Evolutionary conservation across 2,888 invertebrate genomes (phyloP), one percentile per base, ranked within the genome.

Genomic region (Spilosoma lubricipeda): DNA sequence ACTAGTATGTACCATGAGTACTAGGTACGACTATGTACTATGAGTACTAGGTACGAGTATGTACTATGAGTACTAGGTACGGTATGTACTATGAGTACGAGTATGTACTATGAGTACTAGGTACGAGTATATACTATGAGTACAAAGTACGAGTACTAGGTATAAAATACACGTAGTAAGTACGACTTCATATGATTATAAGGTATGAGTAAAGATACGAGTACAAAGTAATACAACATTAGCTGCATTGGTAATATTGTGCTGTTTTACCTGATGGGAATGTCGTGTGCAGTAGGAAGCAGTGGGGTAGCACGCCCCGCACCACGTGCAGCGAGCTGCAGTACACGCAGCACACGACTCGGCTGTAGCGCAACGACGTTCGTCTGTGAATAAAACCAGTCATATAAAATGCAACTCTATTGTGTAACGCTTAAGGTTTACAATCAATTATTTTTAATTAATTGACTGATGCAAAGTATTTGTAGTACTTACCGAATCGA

Each of bases 301-400:
- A 3, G 90, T 81, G 1, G 91, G 81, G 74, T 90, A 84, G 81
- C 95, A 95, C 0, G 88, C 87, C 39, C 94, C 95, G 86, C 95
- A 95, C 95, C 95, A 95, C n/a, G 92, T 92, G 79, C 95, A 95
- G 20, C 92, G 90, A 0, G 93, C 93, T 3, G 93, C 93, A n/a
- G 92, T 87, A 79, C 95, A 95, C 73, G 94, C 92, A 27, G 89
- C 90, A 79, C 95, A 95, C 73, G 91, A 91, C 80, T 87, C 90
- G 56, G 93, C 93, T 0, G 81, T 27, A 9, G 76, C 75, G 72
- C 95, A 95, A 0, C 90, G 87, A 0, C 86, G 85, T 77, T 92
- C 92, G 65, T 94, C 94, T 94, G 84, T 0, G 18, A 15, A 45
- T 23, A 18, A 33, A 18, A 33, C 27, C 27, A 20, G 0, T 3